A percentile compares a stretch with the other conserved stretches of the same genome.
Conservation (phyloP, 2,113 vertebrate genomes). For the Illadopsis cleaveri region DNA sequence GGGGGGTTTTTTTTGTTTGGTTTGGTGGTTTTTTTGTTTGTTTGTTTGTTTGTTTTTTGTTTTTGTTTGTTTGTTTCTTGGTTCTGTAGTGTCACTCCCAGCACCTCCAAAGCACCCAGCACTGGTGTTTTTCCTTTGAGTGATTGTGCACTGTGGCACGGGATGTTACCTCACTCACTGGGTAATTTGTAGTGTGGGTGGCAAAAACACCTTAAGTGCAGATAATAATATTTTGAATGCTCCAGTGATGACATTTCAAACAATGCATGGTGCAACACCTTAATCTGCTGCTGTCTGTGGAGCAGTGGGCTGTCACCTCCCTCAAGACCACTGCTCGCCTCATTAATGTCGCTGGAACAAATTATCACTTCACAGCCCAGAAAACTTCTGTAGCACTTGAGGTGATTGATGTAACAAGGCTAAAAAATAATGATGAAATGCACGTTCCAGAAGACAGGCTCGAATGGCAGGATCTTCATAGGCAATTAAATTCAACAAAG, state of each 20-base stretch:
- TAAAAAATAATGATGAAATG: slow-evolving; percentile 82
- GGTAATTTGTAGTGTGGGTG: background rate
- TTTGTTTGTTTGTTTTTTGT: no score
- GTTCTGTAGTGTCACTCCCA: slow-evolving; percentile 25
- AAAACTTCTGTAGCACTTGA: slow-evolving; percentile 76
- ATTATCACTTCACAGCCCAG: slow-evolving; percentile 84
- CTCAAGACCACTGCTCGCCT: slow-evolving; percentile 78
- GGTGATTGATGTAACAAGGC: slow-evolving; percentile 85
- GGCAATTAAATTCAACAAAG: slow-evolving; percentile 79
- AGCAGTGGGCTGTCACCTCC: slow-evolving; percentile 76
- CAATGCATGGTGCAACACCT: slow-evolving; percentile 32
- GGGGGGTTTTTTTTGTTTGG: no score
- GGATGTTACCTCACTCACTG: background rate
- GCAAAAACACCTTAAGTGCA: slow-evolving; percentile 14
- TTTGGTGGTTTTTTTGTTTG: no score
- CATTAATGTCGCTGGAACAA: slow-evolving; percentile 83
- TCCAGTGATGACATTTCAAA: slow-evolving; percentile 26
- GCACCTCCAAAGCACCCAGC: background rate
- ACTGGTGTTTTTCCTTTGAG: background rate
- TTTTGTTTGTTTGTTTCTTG: background rate
- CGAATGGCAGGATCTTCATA: slow-evolving; percentile 80
- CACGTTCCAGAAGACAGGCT: slow-evolving; percentile 77
- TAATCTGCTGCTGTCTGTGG: slow-evolving; percentile 71
- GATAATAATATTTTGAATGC: slow-evolving; percentile 7
- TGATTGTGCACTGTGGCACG: background rate